Base-by-base conservation (phyloP, 2,113 vertebrate genomes). In the Anhinga rufa region DNA sequence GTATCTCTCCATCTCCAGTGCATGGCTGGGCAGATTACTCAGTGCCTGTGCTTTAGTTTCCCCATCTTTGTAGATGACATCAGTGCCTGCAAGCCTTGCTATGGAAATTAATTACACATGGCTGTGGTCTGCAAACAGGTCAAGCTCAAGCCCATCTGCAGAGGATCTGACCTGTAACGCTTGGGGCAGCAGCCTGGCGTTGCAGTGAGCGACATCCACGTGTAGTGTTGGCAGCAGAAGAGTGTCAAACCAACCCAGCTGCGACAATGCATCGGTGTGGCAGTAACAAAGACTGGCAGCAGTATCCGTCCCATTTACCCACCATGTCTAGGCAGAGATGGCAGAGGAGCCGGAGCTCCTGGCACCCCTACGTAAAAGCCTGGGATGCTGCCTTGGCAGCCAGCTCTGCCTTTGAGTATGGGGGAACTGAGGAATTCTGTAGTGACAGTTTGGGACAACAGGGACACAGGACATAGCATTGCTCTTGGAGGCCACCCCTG, bases 131-230 rank as follows among this genome's bases (percentile, higher is more conserved):
- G 44, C 55, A 69, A 38, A 64, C 10, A 69, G 66, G 32, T 19
- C 57, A 60, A 48, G 34, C 24, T 88, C 10, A 64, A 21, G 1
- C 38, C 36, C 5, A 10, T 34, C 32, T 62, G n/a, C n/a, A 66
- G 81, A 81, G 24, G 31, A 38, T 62, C 34, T 94, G 72, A 15
- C 12, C 10, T 21, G 31, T 69, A 74, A 61, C 0, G 7, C 55
- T 36, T 14, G n/a, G 28, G 28, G 48, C 40, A 83, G 80, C 44
- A 83, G 26, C 38, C 42, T 5, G 9, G 51, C 19, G 38, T 34
- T 3, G 2, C 29, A 60, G 16, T 1, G 5, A n/a, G 32, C 0
- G 2, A 70, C 38, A 49, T 25, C 38, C 31, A 54, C 1, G 1
- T 0, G 2, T 25, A 6, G 4, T 57, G 34, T 14, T 62, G 18